These are phyloP conservation scores for Cacajao melanocephalus DNA, from an alignment of 2,797 vertebrate species.

Conservation along the genomic window DNA sequence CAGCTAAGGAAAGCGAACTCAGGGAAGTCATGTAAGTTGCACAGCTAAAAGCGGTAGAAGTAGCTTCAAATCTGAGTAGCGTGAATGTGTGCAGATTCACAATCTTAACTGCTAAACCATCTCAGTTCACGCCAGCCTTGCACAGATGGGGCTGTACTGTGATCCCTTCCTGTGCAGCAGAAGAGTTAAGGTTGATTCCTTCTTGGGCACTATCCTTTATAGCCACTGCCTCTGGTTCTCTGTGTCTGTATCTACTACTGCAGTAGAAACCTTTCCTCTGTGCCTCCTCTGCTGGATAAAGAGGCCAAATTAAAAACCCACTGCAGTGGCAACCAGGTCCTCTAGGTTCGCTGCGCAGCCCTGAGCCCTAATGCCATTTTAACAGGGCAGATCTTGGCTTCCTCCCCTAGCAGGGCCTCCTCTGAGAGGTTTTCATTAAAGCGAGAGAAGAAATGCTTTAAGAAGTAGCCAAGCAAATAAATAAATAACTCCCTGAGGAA, in stretches of 20 bases:
- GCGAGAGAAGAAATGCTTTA: background rate
- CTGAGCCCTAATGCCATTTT: background rate
- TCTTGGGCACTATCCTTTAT: fast-evolving
- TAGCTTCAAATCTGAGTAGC: background rate
- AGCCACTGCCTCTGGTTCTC: background rate
- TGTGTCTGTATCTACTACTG: background rate
- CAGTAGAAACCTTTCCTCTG: background rate
- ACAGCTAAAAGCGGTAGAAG: background rate
- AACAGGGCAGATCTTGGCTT: conserved; percentile 35
- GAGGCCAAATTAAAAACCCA: background rate
- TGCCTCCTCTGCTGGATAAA: background rate
- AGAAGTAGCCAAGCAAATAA: background rate
- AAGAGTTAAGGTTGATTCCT: background rate
- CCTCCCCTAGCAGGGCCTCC: background rate
- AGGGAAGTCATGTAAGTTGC: background rate
- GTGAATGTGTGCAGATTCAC: background rate
- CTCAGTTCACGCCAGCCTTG: background rate
- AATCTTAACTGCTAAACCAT: background rate
- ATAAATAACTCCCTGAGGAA: background rate
- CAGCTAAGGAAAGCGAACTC: background rate
- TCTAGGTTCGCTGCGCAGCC: background rate
- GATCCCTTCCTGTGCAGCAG: background rate
- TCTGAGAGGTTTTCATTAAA: conserved; percentile 58
- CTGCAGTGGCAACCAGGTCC: fast-evolving
- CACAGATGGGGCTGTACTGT: fast-evolving